phyloP scores from a whole-genome alignment of 2,888 invertebrate species.

The Myathropa florea region DNA sequence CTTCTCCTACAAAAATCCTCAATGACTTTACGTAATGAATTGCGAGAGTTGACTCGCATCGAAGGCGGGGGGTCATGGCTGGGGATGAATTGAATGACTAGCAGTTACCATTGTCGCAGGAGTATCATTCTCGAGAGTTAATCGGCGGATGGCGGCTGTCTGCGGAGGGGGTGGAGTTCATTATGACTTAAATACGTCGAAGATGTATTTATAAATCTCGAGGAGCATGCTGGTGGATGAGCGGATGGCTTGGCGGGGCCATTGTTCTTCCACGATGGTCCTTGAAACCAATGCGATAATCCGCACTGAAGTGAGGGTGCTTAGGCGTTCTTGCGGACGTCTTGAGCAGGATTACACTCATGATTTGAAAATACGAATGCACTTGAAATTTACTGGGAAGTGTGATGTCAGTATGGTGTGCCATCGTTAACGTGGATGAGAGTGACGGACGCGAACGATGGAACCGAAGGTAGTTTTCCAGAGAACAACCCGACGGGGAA shows the following conservation, averaged over 20 bases:
- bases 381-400: too few relatives aligned
- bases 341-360: too few relatives aligned
- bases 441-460: too few relatives aligned
- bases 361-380: too few relatives aligned
- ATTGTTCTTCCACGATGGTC: neutral
- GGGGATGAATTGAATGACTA: neutral
- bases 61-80: neutral
- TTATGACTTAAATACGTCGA: neutral
- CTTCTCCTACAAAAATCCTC: too few relatives aligned
- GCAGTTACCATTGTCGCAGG: neutral
- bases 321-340: too few relatives aligned
- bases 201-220: slow-evolving; percentile 5
- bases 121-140: neutral
- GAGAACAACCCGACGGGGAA: too few relatives aligned
- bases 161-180: neutral
- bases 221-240: neutral
- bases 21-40: neutral
- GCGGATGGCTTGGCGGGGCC: neutral
- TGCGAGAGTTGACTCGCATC: neutral
- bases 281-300: neutral
- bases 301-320: too few relatives aligned
- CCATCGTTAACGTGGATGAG: too few relatives aligned
- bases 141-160: neutral
- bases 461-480: too few relatives aligned
- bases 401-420: too few relatives aligned